phyloP scores from a whole-genome alignment of 2,113 vertebrate genomes.

The Onychostoma macrolepis region DNA sequence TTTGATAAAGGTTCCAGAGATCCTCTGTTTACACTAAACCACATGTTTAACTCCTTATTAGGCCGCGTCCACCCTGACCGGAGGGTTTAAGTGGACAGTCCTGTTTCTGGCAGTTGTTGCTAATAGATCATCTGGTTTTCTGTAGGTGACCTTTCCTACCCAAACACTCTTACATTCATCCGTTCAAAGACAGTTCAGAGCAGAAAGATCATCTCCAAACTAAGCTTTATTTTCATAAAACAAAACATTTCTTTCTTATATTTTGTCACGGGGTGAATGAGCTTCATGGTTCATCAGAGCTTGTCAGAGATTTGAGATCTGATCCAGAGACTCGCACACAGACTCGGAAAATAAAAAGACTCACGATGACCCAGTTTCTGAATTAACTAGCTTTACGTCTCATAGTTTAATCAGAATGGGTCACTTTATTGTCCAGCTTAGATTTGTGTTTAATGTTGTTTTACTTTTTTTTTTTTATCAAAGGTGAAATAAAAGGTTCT shows the following conservation, averaged over 20 bases:
- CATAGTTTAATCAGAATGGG: too few relatives aligned
- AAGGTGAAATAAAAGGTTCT: neutral
- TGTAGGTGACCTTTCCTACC: neutral
- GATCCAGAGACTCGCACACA: too few relatives aligned
- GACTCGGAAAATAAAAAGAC: too few relatives aligned
- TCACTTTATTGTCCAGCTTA: too few relatives aligned
- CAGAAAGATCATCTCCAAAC: neutral
- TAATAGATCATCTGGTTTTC: neutral
- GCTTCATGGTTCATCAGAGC: neutral
- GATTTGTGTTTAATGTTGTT: too few relatives aligned
- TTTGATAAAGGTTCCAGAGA: neutral
- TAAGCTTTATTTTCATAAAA: neutral
- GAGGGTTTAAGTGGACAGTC: neutral
- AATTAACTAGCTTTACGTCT: too few relatives aligned
- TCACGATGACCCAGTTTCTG: too few relatives aligned
- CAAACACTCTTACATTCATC: neutral
- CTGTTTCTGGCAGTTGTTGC: neutral
- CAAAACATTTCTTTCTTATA: neutral
- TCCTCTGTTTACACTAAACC: neutral
- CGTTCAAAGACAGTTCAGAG: too few relatives aligned
- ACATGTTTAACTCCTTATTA: neutral
- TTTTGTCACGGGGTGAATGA: neutral
- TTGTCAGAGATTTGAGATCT: too few relatives aligned
- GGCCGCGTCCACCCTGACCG: neutral
- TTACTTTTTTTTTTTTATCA: too few relatives aligned